Conservation (phyloP, 1,140 invertebrate genomes). For the Ptiloglossa arizonensis region DNA sequence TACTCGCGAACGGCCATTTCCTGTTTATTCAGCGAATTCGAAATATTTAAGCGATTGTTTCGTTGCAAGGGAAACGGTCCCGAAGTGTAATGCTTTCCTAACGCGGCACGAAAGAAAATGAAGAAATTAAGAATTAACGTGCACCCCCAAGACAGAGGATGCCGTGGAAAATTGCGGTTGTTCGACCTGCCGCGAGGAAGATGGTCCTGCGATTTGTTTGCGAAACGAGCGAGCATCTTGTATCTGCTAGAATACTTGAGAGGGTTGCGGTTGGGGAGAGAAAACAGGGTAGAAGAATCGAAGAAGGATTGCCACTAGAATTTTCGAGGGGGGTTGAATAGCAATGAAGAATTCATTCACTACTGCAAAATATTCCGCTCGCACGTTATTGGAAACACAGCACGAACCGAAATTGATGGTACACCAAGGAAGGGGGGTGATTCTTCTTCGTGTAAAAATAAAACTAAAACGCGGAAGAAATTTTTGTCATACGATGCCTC, state of each 20-base stretch:
- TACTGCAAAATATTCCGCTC: neutral
- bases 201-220: slow-evolving; percentile 56
- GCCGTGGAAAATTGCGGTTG: slow-evolving; percentile 45
- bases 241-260: neutral
- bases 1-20: neutral
- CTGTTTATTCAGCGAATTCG: slow-evolving; percentile 9
- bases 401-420: no score
- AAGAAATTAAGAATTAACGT: slow-evolving; percentile 66
- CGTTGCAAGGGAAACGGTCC: neutral
- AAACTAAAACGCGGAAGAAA: no score
- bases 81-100: slow-evolving; percentile 1
- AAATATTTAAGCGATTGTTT: slow-evolving; percentile 36
- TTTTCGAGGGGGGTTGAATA: neutral
- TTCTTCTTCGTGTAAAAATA: no score
- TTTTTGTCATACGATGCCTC: no score
- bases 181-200: slow-evolving; percentile 15
- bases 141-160: slow-evolving; percentile 1
- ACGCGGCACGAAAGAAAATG: slow-evolving; percentile 49
- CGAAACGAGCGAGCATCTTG: slow-evolving; percentile 50
- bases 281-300: neutral
- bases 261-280: neutral
- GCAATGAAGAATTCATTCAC: neutral
- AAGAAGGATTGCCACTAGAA: neutral
- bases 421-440: no score
- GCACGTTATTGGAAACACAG: no score